Evolutionary conservation across 2,888 invertebrate species (phyloP).

Genomic region (Marronus borbonicus): DNA sequence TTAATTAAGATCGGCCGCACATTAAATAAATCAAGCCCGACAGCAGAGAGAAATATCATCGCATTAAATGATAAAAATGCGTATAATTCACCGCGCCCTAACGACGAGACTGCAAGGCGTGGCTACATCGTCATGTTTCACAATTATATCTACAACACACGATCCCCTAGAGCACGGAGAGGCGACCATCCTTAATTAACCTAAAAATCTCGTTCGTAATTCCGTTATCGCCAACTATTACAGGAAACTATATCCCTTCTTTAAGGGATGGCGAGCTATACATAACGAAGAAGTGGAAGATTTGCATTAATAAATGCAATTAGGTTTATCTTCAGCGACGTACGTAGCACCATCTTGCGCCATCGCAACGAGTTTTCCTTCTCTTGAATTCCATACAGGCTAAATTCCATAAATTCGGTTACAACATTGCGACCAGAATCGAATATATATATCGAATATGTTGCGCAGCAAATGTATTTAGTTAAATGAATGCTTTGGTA

Average conservation of each 20-base stretch:
- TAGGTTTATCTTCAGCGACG: slow-evolving; percentile 30
- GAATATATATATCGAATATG: no score
- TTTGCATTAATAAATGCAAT: slow-evolving; percentile 45
- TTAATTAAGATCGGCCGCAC: slow-evolving; percentile 20
- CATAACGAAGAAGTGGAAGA: slow-evolving; percentile 5
- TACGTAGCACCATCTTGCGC: slow-evolving; percentile 11
- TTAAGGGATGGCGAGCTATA: neutral
- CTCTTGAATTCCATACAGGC: neutral
- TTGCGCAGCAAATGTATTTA: no score
- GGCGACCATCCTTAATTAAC: slow-evolving; percentile 35
- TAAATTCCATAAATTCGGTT: slow-evolving; percentile 12
- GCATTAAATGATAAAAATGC: slow-evolving; percentile 42
- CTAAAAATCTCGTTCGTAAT: slow-evolving; percentile 34
- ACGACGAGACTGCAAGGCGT: slow-evolving; percentile 9
- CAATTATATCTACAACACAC: neutral
- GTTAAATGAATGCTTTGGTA: neutral
- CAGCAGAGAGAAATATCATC: slow-evolving; percentile 8
- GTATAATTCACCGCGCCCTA: slow-evolving; percentile 41
- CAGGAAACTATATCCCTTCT: slow-evolving; percentile 16
- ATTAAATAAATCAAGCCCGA: slow-evolving; percentile 26
- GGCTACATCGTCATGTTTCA: neutral
- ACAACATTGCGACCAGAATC: slow-evolving; percentile 1
- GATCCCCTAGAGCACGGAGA: no score
- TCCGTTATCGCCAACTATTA: slow-evolving; percentile 23
- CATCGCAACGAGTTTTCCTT: no score